Percentiles rank a stretch among this genome's conserved stretches.
These are phyloP conservation scores for Brevimyrus niger DNA, from an alignment of 2,113 vertebrate genomes.

Conservation along the genomic window DNA sequence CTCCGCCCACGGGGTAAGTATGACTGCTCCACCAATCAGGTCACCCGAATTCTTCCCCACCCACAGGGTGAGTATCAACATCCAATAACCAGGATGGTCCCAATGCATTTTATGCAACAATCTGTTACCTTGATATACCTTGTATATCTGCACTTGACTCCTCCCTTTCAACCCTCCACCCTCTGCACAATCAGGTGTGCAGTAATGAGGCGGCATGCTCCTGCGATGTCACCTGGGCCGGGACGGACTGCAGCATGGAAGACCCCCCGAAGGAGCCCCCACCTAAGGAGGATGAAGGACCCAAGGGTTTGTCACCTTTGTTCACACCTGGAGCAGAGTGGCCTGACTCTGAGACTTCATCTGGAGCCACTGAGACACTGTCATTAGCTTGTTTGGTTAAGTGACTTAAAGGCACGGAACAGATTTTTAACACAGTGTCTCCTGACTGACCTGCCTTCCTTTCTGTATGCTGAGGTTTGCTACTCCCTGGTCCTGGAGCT, in stretches of 20 bases:
- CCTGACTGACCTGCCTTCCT: neutral
- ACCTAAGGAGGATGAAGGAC: constrained; percentile 74
- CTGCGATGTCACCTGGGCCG: constrained; percentile 89
- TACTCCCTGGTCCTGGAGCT: neutral
- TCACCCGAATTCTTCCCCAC: neutral
- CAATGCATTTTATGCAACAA: neutral
- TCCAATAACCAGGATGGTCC: neutral
- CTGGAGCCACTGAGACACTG: neutral
- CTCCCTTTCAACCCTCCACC: neutral
- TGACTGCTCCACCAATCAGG: neutral
- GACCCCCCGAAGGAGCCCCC: constrained; percentile 76
- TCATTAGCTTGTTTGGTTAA: neutral
- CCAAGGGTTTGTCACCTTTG: constrained; percentile 81
- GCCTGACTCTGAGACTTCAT: neutral
- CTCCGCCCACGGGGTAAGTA: constrained; percentile 92
- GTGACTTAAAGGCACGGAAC: neutral
- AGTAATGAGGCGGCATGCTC: constrained; percentile 98
- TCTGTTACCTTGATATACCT: constrained; percentile 20
- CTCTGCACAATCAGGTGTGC: constrained; percentile 69
- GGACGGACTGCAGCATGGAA: constrained; percentile 95
- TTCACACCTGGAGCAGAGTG: constrained; percentile 50
- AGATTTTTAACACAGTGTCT: neutral
- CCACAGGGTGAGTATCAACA: constrained; percentile 1
- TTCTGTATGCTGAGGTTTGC: neutral
- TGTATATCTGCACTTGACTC: neutral